Evolutionary conservation across 2,113 vertebrate species (phyloP).

Genomic region (Phalacrocorax brasilianus): DNA sequence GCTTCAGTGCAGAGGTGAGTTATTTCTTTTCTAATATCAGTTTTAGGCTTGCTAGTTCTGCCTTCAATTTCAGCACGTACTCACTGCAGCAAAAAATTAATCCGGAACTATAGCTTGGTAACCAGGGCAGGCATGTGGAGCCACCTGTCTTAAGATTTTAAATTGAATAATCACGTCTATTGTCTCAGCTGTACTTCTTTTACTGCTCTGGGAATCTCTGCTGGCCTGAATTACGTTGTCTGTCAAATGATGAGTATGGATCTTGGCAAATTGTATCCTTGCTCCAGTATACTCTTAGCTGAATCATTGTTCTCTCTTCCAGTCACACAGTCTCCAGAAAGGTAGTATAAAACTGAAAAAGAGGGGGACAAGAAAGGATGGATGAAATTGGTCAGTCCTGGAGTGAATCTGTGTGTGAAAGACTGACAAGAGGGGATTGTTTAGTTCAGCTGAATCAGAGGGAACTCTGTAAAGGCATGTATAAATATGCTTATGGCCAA

Average conservation of each 20-base stretch:
- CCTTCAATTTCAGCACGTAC: not conserved
- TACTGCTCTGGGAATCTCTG: slow-evolving; percentile 1
- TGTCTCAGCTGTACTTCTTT: not conserved
- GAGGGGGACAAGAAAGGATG: not conserved
- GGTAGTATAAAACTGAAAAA: not conserved
- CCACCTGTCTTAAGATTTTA: not conserved
- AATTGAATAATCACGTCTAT: slow-evolving; percentile 4
- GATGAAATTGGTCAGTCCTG: not conserved
- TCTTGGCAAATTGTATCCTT: not conserved
- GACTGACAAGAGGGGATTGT: not conserved
- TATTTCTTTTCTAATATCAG: not conserved
- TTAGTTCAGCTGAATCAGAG: not conserved
- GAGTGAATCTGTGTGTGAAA: not conserved
- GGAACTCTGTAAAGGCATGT: not conserved
- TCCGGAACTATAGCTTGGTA: not conserved
- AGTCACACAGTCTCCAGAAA: not conserved
- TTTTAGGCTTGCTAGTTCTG: slow-evolving; percentile 11
- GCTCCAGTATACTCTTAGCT: not conserved
- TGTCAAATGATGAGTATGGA: not conserved
- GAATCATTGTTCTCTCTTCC: not conserved
- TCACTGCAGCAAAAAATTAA: not conserved
- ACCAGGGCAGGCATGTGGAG: not conserved
- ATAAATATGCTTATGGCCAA: not conserved
- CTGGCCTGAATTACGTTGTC: not conserved
- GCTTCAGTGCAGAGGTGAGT: slow-evolving; percentile 83